phyloP scores from a whole-genome alignment of 2,113 vertebrate genomes.

The Reinhardtius hippoglossoides region DNA sequence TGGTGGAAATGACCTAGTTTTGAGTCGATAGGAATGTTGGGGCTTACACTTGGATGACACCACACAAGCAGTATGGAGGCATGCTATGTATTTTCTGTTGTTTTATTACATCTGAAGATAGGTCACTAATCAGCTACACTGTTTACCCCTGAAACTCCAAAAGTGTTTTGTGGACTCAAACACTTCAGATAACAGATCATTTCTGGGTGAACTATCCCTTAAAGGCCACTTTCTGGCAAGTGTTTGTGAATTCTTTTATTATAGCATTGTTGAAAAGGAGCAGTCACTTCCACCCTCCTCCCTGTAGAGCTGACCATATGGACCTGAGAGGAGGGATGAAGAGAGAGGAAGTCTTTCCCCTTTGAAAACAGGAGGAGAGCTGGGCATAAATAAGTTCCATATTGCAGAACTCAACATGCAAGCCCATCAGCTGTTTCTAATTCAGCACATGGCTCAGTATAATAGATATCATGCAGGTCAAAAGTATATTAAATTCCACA shows the following conservation, averaged over 20 bases:
- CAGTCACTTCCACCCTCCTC: conserved; percentile 17
- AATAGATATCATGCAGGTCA: conserved; percentile 28
- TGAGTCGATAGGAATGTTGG: no score
- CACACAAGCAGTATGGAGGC: no score
- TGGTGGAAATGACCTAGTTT: no score
- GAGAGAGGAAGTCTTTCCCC: conserved; percentile 48
- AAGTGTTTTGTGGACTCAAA: no score
- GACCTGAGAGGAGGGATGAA: conserved; percentile 43
- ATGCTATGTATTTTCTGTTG: no score
- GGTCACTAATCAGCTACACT: no score
- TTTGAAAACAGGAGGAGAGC: conserved; percentile 62
- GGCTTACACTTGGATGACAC: no score
- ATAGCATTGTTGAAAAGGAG: conserved; percentile 25
- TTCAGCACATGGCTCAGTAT: conserved; percentile 33
- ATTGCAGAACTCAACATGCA: conserved; percentile 57
- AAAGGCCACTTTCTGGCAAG: background rate
- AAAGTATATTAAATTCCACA: conserved; percentile 43
- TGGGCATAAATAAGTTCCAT: conserved; percentile 48
- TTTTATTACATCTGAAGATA: no score
- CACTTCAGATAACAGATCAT: no score
- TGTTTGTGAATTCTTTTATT: conserved; percentile 42
- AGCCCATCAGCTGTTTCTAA: conserved; percentile 60
- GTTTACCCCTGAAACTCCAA: no score
- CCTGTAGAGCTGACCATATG: conserved; percentile 69
- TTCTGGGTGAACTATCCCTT: no score